Base-by-base conservation (phyloP, 2,888 invertebrate genomes). In the Epirrita christyi region DNA sequence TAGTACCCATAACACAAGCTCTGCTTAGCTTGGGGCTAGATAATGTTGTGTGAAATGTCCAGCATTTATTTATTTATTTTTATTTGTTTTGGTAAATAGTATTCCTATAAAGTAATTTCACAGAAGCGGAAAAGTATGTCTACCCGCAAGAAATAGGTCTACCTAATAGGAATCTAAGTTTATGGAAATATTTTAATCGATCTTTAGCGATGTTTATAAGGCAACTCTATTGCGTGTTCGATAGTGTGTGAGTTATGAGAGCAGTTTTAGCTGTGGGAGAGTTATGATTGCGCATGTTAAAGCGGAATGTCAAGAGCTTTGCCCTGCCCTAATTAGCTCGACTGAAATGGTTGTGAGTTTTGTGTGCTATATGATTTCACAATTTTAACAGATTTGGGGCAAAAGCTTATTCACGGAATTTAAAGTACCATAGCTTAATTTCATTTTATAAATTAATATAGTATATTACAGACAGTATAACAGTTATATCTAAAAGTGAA, bases 221-320 rank as follows among this genome's bases (percentile, higher is more conserved):
- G 55, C 55, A 41, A 55, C 53, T 34, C 29, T 57, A 42, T 59
- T 58, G 61, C 64, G 66, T 64, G 62, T 58, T 56, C 32, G 40
- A 51, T 51, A 40, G 44, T 51, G 47, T 55, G 54, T 60, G 50
- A 50, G 53, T 60, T 43, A 66, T 60, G 53, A 47, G 50, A 57
- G 61, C 59, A 47, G 55, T 44, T 54, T 57, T 60, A 50, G 56
- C 60, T 53, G 44, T n/a, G 48, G 54, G 51, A 36, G 60, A 60
- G 59, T 66, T 62, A 61, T 61, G 62, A 59, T 51, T 59, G 60
- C 55, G 59, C 59, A 60, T 57, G 56, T 28, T 61, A 49, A 55
- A 57, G 58, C 28, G 51, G 53, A 53, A 55, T 63, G 63, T 56
- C 53, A 58, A 46, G 58, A 50, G 46, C 40, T 57, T 50, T 43